Evolutionary conservation across 2,113 vertebrate species (phyloP).

Genomic region (Xiphorhynchus elegans): DNA sequence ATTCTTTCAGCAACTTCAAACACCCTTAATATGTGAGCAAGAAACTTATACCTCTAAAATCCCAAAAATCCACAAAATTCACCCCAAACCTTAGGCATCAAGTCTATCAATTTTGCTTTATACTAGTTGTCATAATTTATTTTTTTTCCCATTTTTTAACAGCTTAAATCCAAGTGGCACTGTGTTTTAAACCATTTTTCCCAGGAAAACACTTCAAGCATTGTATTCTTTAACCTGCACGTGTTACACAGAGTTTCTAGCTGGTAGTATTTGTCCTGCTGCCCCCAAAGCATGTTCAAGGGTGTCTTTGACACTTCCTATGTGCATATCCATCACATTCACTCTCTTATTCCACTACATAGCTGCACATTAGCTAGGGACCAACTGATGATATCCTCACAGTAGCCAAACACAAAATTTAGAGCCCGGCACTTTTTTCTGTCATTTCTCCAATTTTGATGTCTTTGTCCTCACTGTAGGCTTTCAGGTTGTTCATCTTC

Average conservation of each 20-base stretch:
- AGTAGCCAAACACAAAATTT: background rate
- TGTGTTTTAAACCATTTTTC: background rate
- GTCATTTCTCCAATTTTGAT: background rate
- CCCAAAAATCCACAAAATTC: no score
- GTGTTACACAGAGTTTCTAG: background rate
- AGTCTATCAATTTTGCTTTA: background rate
- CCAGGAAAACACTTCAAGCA: background rate
- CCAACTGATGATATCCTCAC: background rate
- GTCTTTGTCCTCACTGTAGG: background rate
- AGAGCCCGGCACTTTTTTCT: background rate
- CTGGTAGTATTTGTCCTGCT: background rate
- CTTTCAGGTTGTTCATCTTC: background rate
- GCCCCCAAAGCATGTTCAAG: background rate
- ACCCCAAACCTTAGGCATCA: no score
- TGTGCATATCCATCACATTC: background rate
- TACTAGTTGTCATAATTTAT: background rate
- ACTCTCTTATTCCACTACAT: background rate
- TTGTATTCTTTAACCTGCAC: background rate
- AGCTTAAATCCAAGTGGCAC: background rate
- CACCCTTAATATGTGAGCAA: no score
- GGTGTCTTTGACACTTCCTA: background rate
- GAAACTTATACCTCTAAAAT: no score
- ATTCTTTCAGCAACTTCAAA: no score
- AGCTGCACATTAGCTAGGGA: background rate
- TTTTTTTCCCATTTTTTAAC: background rate